phyloP scores from a whole-genome alignment of 2,888 invertebrate genomes.

The Ceramica pisi region DNA sequence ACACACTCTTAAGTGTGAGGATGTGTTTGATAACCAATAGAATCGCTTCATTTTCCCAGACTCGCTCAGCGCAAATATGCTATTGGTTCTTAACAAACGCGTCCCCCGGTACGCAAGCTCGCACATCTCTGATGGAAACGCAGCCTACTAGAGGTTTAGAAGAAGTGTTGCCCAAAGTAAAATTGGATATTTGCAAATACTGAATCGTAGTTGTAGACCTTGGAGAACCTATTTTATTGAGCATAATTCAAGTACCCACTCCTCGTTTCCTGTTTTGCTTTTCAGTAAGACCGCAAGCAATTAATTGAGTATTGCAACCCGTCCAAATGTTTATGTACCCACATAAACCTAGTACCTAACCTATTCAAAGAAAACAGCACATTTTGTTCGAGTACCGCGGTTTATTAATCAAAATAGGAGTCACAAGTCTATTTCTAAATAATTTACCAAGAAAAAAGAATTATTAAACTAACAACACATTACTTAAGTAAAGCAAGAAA shows the following conservation, averaged over 20 bases:
- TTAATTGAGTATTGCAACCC: neutral
- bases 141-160: neutral
- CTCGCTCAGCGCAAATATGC: no score
- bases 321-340: neutral
- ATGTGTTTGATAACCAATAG: no score
- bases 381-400: slow-evolving; percentile 1
- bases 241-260: neutral
- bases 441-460: slow-evolving; percentile 24
- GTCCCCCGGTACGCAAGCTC: no score
- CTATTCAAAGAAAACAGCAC: slow-evolving; percentile 14
- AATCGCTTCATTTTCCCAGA: no score
- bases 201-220: neutral
- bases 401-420: slow-evolving; percentile 15
- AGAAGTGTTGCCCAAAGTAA: neutral
- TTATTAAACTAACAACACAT: slow-evolving; percentile 8
- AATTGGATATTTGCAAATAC: neutral
- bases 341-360: neutral
- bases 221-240: neutral
- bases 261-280: slow-evolving; percentile 2
- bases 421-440: slow-evolving; percentile 20
- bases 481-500: slow-evolving; percentile 24
- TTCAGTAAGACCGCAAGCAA: neutral
- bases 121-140: no score
- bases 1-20: no score
- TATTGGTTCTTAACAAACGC: no score